These are phyloP conservation scores for Pardosa pseudoannulata DNA, from an alignment of 2,888 invertebrate genomes.

Conservation along the genomic window DNA sequence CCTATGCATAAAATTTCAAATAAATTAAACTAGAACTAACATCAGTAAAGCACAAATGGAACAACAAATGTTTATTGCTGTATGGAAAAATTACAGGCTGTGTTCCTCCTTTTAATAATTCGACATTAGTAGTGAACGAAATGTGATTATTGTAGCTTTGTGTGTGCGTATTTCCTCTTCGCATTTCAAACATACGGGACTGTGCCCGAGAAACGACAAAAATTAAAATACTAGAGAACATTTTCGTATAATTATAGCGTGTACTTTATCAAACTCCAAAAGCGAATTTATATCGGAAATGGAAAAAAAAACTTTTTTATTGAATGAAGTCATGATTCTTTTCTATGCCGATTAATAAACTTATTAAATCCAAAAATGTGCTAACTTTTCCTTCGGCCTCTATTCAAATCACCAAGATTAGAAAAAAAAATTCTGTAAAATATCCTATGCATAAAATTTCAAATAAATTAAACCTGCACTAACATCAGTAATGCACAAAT, in stretches of 20 bases:
- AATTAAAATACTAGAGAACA: not conserved
- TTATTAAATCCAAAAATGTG: not conserved
- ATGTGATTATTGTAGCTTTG: not conserved
- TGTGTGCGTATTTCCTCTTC: not conserved
- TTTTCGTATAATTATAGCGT: constrained; percentile 7
- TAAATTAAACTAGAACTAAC: no score
- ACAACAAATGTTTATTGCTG: no score
- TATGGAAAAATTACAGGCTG: no score
- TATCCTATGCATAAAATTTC: no score
- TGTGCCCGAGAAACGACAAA: not conserved
- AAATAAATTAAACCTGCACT: no score
- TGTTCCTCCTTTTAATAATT: no score
- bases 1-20: no score
- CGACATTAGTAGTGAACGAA: not conserved
- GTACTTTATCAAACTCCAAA: not conserved
- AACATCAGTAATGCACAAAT: no score
- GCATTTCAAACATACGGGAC: not conserved
- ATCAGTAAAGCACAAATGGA: no score
- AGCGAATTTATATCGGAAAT: not conserved
- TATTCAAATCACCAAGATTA: no score
- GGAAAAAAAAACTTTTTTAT: not conserved
- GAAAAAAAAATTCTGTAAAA: no score
- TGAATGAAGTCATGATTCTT: not conserved
- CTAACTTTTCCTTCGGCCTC: no score
- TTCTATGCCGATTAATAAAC: not conserved